Conservation (phyloP, 2,113 vertebrate species). For the Halcyon malimbica region DNA sequence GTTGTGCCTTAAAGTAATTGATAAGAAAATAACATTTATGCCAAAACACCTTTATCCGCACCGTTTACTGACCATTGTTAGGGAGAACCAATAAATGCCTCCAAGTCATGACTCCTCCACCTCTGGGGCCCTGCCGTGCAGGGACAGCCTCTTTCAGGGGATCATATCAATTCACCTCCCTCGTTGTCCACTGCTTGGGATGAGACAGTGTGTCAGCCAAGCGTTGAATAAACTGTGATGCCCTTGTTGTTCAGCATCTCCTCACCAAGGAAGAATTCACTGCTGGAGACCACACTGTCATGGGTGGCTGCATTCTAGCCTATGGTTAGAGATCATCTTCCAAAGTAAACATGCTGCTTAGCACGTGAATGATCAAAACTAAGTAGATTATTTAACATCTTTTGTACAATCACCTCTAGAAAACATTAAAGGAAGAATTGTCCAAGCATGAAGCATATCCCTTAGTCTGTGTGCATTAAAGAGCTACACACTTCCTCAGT, state of each 20-base stretch:
- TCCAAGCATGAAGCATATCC: background rate
- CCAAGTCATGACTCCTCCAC: too few species aligned
- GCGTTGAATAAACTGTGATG: background rate
- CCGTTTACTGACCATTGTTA: too few species aligned
- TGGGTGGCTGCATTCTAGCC: background rate
- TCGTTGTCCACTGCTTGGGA: too few species aligned
- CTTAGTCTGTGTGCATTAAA: background rate
- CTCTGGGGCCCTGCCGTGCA: too few species aligned
- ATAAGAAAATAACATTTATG: too few species aligned
- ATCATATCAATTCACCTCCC: too few species aligned
- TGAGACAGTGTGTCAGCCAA: background rate
- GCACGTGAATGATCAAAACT: background rate
- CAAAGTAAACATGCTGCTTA: constrained; percentile 10
- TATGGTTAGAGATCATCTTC: background rate
- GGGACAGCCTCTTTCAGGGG: too few species aligned
- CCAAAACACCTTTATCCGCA: too few species aligned
- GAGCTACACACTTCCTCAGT: background rate
- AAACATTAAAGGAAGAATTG: background rate
- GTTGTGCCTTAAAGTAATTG: too few species aligned
- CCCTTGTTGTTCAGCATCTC: background rate
- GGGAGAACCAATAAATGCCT: too few species aligned
- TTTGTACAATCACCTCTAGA: background rate
- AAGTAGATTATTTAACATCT: background rate
- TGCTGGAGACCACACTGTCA: background rate
- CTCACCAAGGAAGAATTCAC: background rate